Conservation (phyloP, 1,140 invertebrate species). For the Himalopsyche phryganea region DNA sequence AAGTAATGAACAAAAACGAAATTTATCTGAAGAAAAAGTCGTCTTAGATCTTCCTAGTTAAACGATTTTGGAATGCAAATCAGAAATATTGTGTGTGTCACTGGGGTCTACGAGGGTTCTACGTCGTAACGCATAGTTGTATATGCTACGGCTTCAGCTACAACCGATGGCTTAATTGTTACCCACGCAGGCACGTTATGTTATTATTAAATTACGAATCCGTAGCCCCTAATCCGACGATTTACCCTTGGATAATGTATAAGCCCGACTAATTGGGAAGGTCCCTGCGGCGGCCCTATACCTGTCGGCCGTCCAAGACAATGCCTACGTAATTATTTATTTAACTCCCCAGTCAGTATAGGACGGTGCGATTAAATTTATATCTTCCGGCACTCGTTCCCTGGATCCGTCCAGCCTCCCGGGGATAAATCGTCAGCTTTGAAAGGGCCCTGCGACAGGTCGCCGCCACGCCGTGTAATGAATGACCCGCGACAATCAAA, state of each 20-base stretch:
- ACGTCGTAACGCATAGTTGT: no score
- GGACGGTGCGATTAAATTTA: conserved; percentile 24
- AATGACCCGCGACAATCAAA: no score
- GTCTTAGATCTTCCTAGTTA: no score
- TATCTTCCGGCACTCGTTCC: conserved; percentile 18
- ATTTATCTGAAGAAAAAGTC: no score
- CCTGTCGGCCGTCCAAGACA: conserved; percentile 28
- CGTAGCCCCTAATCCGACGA: conserved; percentile 33
- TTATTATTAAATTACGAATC: conserved; percentile 36
- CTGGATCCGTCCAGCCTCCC: not conserved
- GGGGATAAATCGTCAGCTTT: not conserved
- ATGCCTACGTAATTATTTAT: conserved; percentile 29
- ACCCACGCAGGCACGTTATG: conserved; percentile 31
- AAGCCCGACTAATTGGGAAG: conserved; percentile 33
- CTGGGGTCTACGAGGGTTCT: no score
- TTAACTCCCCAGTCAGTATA: conserved; percentile 19
- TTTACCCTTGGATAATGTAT: conserved; percentile 34
- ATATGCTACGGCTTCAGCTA: not conserved
- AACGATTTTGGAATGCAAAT: no score
- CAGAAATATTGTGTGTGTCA: no score
- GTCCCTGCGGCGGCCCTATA: conserved; percentile 22
- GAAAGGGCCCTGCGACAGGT: no score
- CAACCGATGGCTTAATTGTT: conserved; percentile 26
- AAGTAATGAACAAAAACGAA: no score
- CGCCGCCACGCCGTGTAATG: no score